Conservation (phyloP, 2,888 invertebrate genomes). For the Agrochola lota region DNA sequence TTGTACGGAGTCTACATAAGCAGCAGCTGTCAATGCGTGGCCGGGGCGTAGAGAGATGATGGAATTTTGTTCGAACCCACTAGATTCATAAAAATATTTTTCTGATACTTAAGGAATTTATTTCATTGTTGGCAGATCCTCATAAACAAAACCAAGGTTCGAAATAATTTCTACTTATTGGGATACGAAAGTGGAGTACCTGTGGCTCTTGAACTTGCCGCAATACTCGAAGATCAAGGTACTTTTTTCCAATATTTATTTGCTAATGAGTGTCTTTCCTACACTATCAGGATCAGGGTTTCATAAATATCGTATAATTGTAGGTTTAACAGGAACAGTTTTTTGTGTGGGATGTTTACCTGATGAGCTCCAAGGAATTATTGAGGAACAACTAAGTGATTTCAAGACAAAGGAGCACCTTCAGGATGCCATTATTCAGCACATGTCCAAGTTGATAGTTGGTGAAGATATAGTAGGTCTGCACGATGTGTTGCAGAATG, state of each 20-base stretch:
- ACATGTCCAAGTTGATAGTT: slow-evolving; percentile 35
- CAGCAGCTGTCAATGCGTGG: not conserved
- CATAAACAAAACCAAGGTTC: slow-evolving; percentile 59
- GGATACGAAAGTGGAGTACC: slow-evolving; percentile 76
- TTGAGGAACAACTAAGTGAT: not conserved
- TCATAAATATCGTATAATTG: not conserved
- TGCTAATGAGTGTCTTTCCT: not conserved
- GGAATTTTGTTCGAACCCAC: not conserved
- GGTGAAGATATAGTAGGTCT: slow-evolving; percentile 38
- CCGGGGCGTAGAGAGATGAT: not conserved
- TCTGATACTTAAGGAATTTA: not conserved
- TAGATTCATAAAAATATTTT: not conserved
- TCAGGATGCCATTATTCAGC: slow-evolving; percentile 15
- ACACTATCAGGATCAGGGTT: not conserved
- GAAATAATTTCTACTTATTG: slow-evolving; percentile 72
- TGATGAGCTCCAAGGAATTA: not conserved
- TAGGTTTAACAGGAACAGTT: slow-evolving; percentile 28
- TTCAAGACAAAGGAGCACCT: slow-evolving; percentile 10
- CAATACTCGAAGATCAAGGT: slow-evolving; percentile 77
- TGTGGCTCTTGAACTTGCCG: slow-evolving; percentile 75
- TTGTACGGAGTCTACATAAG: not conserved
- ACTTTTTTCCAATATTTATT: not conserved
- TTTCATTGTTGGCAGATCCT: slow-evolving; percentile 65
- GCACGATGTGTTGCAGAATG: slow-evolving; percentile 11
- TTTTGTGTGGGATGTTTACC: slow-evolving; percentile 30